A percentile compares a stretch with the other conserved stretches of the same genome.
Evolutionary conservation across 2,797 vertebrate genomes (phyloP).

Genomic region (Anguilla megastoma): DNA sequence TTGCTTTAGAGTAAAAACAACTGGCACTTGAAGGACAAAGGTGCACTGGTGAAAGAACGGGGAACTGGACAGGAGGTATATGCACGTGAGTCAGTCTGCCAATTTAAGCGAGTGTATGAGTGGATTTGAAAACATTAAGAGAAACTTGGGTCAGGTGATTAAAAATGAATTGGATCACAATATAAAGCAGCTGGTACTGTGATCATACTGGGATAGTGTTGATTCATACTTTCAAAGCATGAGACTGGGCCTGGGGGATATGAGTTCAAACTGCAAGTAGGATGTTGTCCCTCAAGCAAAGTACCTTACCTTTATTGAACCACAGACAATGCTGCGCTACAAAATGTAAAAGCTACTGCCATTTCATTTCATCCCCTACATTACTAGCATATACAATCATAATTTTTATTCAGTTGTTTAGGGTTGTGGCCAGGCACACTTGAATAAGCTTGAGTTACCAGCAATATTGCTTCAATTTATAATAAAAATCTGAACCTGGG

Average conservation of each 20-base stretch:
- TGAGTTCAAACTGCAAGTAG: neutral
- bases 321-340: neutral
- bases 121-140: neutral
- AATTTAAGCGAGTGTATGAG: neutral
- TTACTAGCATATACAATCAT: neutral
- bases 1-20: constrained; percentile 27
- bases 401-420: constrained; percentile 4
- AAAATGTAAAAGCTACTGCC: neutral
- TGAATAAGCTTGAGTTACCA: constrained; percentile 4
- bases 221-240: neutral
- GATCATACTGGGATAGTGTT: neutral
- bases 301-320: neutral
- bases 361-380: neutral
- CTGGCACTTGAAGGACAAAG: neutral
- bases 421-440: neutral
- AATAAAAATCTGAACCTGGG: neutral
- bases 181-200: neutral
- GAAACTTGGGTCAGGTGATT: neutral
- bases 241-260: neutral
- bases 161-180: neutral
- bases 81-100: neutral
- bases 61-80: neutral
- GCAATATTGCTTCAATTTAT: neutral
- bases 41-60: neutral
- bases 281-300: neutral